Evolutionary conservation across 2,113 vertebrate species (phyloP).

Genomic region (Nipponia nippon): DNA sequence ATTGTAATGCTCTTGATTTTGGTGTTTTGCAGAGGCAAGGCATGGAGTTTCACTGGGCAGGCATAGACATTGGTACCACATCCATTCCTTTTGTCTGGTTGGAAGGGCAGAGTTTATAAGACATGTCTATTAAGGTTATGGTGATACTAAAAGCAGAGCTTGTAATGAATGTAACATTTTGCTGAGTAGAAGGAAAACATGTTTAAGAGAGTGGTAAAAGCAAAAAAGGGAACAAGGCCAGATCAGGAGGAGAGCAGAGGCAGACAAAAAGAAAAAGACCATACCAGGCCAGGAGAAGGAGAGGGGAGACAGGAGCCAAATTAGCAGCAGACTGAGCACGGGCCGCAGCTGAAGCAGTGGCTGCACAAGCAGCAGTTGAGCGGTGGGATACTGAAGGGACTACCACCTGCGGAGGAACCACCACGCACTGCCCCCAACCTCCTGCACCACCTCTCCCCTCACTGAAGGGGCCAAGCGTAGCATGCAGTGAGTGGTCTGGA

Average conservation of each 20-base stretch:
- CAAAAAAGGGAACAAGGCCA: background rate
- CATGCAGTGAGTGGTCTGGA: background rate
- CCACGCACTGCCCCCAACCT: no score
- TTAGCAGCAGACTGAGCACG: background rate
- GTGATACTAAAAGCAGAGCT: background rate
- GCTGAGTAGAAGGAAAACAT: background rate
- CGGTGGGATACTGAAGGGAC: background rate
- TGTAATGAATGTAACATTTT: background rate
- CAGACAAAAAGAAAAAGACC: background rate
- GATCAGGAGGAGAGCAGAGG: background rate
- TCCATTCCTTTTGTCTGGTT: background rate
- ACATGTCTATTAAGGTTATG: background rate
- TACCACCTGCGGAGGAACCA: background rate
- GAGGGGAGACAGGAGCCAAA: background rate
- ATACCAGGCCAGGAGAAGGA: background rate
- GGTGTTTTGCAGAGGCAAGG: background rate
- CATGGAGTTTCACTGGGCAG: background rate
- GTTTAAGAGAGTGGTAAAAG: background rate
- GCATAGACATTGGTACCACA: background rate
- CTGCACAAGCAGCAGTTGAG: fast-evolving
- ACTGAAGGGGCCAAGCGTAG: no score
- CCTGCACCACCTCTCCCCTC: background rate
- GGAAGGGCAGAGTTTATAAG: background rate
- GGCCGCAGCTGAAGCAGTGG: background rate
- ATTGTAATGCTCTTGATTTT: background rate